A percentile compares a stretch with the other conserved stretches of the same genome.
Evolutionary conservation across 2,888 invertebrate species (phyloP).

Genomic region (Tupiocoris notatus): DNA sequence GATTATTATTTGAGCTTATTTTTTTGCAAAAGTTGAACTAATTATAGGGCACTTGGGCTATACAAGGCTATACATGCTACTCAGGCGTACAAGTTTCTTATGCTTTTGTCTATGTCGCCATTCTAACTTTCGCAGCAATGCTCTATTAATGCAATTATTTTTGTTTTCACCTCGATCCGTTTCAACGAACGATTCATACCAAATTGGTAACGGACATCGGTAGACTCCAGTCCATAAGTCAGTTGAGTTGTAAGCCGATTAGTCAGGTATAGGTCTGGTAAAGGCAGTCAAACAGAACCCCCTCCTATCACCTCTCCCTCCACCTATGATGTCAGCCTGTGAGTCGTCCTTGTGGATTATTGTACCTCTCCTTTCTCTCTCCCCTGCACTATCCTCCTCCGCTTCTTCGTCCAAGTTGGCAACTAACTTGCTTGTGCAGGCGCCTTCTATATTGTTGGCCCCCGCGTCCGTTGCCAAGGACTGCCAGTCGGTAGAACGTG

Average conservation of each 20-base stretch:
- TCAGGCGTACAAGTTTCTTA: too few species aligned
- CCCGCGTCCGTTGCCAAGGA: not conserved
- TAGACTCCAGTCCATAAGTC: not conserved
- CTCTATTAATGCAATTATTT: not conserved
- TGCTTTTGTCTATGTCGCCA: too few species aligned
- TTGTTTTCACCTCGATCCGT: not conserved
- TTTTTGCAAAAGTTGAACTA: too few species aligned
- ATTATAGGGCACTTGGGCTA: too few species aligned
- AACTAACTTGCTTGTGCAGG: not conserved
- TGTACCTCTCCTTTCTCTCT: not conserved
- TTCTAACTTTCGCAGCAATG: not conserved
- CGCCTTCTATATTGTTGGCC: not conserved
- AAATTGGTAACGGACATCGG: not conserved
- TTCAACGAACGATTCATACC: not conserved
- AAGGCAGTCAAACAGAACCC: too few species aligned
- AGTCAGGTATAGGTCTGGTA: not conserved
- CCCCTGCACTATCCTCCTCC: too few species aligned
- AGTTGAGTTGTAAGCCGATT: not conserved
- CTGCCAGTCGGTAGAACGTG: not conserved
- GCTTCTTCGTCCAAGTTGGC: not conserved
- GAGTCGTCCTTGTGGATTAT: not conserved
- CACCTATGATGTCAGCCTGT: not conserved
- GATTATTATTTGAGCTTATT: too few species aligned
- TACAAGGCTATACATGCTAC: too few species aligned
- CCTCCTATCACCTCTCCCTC: not conserved